These are phyloP conservation scores for Irena cyanogastra DNA, from an alignment of 2,113 vertebrate species.

Conservation along the genomic window DNA sequence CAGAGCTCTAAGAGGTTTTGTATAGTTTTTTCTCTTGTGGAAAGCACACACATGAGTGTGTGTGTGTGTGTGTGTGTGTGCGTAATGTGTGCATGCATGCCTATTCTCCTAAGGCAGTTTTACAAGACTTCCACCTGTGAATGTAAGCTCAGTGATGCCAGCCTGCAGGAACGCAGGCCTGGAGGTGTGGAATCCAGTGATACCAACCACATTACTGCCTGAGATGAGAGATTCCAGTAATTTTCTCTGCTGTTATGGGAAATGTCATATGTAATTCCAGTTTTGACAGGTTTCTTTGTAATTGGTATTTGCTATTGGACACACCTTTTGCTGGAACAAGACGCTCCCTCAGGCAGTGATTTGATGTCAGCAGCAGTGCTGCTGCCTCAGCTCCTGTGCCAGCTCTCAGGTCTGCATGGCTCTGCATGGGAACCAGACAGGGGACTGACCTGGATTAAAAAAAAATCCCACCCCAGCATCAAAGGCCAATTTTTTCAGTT, in stretches of 20 bases:
- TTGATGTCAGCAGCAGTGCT: neutral
- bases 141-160: neutral
- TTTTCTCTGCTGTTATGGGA: neutral
- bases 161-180: neutral
- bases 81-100: no score
- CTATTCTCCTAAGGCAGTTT: neutral
- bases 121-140: neutral
- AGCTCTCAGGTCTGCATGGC: fast-evolving
- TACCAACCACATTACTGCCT: neutral
- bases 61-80: no score
- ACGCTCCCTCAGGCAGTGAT: neutral
- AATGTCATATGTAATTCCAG: neutral
- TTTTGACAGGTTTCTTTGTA: slow-evolving; percentile 11
- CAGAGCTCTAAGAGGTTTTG: neutral
- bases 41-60: fast-evolving
- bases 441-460: neutral
- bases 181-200: neutral
- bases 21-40: neutral
- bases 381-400: neutral
- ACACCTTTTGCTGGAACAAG: neutral
- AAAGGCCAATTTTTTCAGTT: neutral
- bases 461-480: neutral
- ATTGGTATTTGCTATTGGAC: neutral
- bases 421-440: neutral
- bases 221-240: neutral